Evolutionary conservation across 2,113 vertebrate species (phyloP), one percentile per base, ranked within the genome.

Genomic region (Miniopterus natalensis): DNA sequence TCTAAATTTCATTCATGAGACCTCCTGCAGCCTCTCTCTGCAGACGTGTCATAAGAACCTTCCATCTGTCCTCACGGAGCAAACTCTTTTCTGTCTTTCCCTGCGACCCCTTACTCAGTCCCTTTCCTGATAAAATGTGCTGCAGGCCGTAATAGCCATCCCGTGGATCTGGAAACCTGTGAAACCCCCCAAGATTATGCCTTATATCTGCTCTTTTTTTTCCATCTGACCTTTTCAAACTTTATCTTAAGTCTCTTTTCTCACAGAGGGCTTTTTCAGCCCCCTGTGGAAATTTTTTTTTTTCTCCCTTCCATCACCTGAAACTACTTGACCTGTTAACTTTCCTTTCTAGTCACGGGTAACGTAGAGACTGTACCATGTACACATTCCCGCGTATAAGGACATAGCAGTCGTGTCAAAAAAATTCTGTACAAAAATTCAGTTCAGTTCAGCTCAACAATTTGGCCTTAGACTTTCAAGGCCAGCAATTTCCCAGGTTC

Each of bases 1-100:
- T 88, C 63, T 94, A 25, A 88, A 92, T 96, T 95, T 92, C 59
- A 83, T 71, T 95, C 40, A 31, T 47, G 53, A 78, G 49, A 74
- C 27, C 92, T 90, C 25, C 92, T 2, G 6, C 29, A 47, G 51
- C 87, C 55, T 95, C 23, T n/a, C 53, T 77, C 75, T 95, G 73
- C 92, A 91, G 85, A 87, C 5, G 5, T 95, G 77, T 92, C 81
- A 40, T 68, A 73, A 95, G 84, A 92, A 78, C 59, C 49, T 81
- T 94, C 73, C 90, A 27, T 61, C 89, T 94, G 79, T 78, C 42
- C 68, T 88, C 18, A 71, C 59, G 14, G 85, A 96, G 75, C 63
- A 94, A 88, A 88, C 71, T 83, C 15, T 73, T 49, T 85, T 84
- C 77, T 77, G 29, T 80, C 80, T 83, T 88, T 59, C 40, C 49